Percentiles rank a stretch among this genome's conserved stretches.
Evolutionary conservation across 2,797 vertebrate species (phyloP).

Genomic region (Chloroceryle inda): DNA sequence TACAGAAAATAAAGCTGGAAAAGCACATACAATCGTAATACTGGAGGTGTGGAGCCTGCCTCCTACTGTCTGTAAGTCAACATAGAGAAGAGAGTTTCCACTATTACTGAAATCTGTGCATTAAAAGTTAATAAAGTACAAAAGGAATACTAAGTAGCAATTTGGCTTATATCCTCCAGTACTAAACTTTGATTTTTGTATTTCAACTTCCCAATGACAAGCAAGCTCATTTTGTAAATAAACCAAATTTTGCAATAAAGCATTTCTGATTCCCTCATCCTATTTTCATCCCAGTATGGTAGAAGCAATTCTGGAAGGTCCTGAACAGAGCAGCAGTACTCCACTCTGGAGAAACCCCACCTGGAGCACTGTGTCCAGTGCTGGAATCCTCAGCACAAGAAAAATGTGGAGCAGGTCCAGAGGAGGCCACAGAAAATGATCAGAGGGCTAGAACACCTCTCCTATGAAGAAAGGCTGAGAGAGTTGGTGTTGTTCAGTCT

Average conservation of each 20-base stretch:
- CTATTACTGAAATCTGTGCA: neutral
- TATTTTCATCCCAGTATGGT: neutral
- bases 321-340: neutral
- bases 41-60: neutral
- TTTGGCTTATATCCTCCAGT: neutral
- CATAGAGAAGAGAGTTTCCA: neutral
- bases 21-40: neutral
- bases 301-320: neutral
- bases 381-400: neutral
- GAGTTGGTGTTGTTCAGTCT: neutral
- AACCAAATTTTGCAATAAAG: neutral
- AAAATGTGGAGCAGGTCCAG: neutral
- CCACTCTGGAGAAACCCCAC: neutral
- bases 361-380: neutral
- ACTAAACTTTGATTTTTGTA: neutral
- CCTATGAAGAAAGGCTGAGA: neutral
- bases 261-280: neutral
- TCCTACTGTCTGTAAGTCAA: neutral
- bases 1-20: neutral
- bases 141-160: neutral
- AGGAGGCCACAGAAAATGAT: neutral
- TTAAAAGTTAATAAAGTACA: neutral
- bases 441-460: neutral
- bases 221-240: neutral
- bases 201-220: neutral